Evolutionary conservation across 2,113 vertebrate species (phyloP), one percentile per base, ranked within the genome.

Genomic region (Calidris pugnax): DNA sequence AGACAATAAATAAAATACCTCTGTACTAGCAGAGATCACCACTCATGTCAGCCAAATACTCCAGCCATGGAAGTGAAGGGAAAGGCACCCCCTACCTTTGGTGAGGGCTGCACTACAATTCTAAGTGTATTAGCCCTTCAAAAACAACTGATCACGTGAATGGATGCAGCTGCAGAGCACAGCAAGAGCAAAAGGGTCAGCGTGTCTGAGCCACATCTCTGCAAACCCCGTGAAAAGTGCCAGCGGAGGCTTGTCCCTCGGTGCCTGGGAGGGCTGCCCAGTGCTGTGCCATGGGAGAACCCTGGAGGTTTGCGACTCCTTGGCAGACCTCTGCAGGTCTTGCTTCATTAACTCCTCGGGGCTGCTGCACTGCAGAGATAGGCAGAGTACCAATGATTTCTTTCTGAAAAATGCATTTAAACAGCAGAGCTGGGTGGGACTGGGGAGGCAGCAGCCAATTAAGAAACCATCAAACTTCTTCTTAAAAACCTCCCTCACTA

Each of bases 401-500:
- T 27, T 35, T 30, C 4, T 2, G 28, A 24, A 32, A 55, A 28
- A 50, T 68, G n/a, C 50, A 55, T 68, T 45, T 71, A 35, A 68
- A 39, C 56, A 32, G 67, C 66, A 35, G 33, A 82, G 95, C 73
- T 92, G 90, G 87, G 92, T 81, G 89, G 96, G 51, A 28, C 86
- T 21, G 84, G 73, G 90, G 85, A 87, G 95, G 96, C 95, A 95
- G 94, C 87, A 84, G 87, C 79, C 92, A 93, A 94, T 96, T 93
- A 96, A 92, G 93, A 60, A 96, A 78, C 95, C 67, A 84, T 95
- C 94, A 90, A 97, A 98, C 93, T 96, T 97, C 96, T 83, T 83
- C 92, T 63, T 82, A 85, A 93, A 97, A 96, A 85, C 94, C 96
- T 93, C 87, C 94, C 90, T 95, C 90, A 77, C 28, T 55, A 85